Conservation (phyloP, 2,888 invertebrate genomes). For the Leptinotarsa tumamoca region DNA sequence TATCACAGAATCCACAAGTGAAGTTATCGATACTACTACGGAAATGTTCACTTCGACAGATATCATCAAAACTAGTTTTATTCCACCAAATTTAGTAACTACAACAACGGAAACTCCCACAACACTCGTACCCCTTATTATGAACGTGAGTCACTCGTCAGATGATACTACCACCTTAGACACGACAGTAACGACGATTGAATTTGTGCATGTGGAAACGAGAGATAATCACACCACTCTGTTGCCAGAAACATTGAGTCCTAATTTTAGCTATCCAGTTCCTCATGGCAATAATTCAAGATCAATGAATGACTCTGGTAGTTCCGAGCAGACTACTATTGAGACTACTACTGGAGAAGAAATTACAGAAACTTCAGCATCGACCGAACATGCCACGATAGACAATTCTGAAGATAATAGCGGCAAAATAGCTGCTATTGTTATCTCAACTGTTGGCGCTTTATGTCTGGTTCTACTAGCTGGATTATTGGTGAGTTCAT, state of each 20-base stretch:
- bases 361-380: slow-evolving; percentile 57
- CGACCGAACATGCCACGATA: slow-evolving; percentile 60
- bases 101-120: slow-evolving; percentile 17
- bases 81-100: slow-evolving; percentile 20
- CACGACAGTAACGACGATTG: slow-evolving; percentile 37
- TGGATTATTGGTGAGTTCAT: slow-evolving; percentile 76
- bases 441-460: slow-evolving; percentile 84
- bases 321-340: slow-evolving; percentile 13
- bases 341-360: slow-evolving; percentile 60
- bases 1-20: slow-evolving; percentile 32
- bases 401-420: slow-evolving; percentile 62
- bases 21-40: slow-evolving; percentile 37
- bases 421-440: slow-evolving; percentile 83
- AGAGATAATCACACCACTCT: slow-evolving; percentile 57
- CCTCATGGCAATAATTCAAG: slow-evolving; percentile 20
- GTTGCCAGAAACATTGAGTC: slow-evolving; percentile 57
- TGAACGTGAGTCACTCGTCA: slow-evolving; percentile 40
- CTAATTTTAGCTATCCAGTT: slow-evolving; percentile 59
- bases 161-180: slow-evolving; percentile 29
- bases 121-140: slow-evolving; percentile 46
- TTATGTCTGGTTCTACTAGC: slow-evolving; percentile 82
- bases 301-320: slow-evolving; percentile 23
- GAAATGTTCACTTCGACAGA: slow-evolving; percentile 42
- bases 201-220: slow-evolving; percentile 51
- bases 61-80: slow-evolving; percentile 14